These are phyloP conservation scores for Archips xylosteana DNA, from an alignment of 2,888 invertebrate genomes.

Conservation along the genomic window DNA sequence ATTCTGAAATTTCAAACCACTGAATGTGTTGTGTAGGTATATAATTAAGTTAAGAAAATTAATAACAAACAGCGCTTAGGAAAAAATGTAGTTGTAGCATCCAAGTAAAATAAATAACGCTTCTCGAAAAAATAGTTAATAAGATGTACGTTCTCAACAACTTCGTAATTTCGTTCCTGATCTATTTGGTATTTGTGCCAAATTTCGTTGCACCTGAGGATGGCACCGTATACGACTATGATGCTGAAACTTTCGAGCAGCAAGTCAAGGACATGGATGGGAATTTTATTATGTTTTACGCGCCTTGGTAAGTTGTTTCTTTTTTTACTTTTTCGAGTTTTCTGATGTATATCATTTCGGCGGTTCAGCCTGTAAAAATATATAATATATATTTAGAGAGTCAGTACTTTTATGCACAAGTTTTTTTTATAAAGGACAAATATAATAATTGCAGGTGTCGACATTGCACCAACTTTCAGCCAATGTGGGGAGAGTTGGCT, in stretches of 20 bases:
- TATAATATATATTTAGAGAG: not conserved
- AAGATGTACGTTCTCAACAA: slow-evolving; percentile 51
- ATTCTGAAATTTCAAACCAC: too few species aligned
- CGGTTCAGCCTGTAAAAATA: too few species aligned
- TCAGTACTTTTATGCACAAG: not conserved
- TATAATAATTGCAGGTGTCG: slow-evolving; percentile 88
- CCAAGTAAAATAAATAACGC: not conserved
- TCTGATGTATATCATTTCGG: not conserved
- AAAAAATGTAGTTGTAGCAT: slow-evolving; percentile 22
- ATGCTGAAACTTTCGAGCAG: slow-evolving; percentile 86
- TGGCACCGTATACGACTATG: slow-evolving; percentile 85
- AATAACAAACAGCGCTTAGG: slow-evolving; percentile 6
- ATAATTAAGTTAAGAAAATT: slow-evolving; percentile 27
- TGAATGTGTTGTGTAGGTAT: not conserved
- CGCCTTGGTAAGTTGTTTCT: slow-evolving; percentile 88
- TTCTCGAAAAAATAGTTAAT: not conserved
- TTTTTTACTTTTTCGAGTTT: not conserved
- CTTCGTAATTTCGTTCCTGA: slow-evolving; percentile 45
- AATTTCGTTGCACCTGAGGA: slow-evolving; percentile 89
- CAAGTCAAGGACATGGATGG: slow-evolving; percentile 87
- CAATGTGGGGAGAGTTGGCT: slow-evolving; percentile 91
- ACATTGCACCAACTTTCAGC: slow-evolving; percentile 91
- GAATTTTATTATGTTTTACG: slow-evolving; percentile 92
- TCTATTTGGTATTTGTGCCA: slow-evolving; percentile 72
- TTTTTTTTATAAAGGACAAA: not conserved